Base-by-base conservation (phyloP, 2,113 vertebrate genomes). In the Aldabrachelys gigantea region DNA sequence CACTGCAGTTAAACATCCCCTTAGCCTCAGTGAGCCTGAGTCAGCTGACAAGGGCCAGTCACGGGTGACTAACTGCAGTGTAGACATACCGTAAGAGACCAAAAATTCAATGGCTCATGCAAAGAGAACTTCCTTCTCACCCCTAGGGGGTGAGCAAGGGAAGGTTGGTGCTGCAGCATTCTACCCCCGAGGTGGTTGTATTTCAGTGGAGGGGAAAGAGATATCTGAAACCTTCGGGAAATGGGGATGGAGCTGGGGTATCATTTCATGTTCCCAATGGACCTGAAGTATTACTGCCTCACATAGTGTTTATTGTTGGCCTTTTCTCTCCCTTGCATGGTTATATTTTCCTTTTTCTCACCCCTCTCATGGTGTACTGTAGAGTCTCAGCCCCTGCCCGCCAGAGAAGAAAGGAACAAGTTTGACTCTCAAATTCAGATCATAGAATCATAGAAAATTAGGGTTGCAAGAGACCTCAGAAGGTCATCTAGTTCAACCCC, bases 151-250 rank as follows among this genome's bases (percentile, higher is more conserved):
- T 22, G 76, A 50, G 83, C 19, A 89, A 80, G 10, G 0, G 4
- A 56, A 27, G 59, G 3, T 62, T 49, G 10, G 0, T 17, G 2
- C 47, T 24, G 1, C 5, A 12, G 57, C 13, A 0, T 21, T 56
- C 35, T 3, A 1, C 54, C 19, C 22, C n/a, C 25, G 72, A 75
- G 72, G 22, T 65, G 31, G 62, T 19, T 9, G 31, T 24, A 75
- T 75, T 25, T 75, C 12, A 13, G 72, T 47, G 75, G 24, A 44
- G 24, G 24, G 25, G 75, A 44, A 78, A 47, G 75, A 47, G 41
- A 27, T 13, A 27, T 47, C 75, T 47, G 75, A 47, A 27, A 44
- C 2, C 75, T 78, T 78, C 7, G 75, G 35, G 50, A 69, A 79
- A 21, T 25, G 50, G 1, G 0, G 59, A 25, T 12, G 75, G 25